A percentile compares a stretch with the other conserved stretches of the same genome.
Evolutionary conservation across 2,113 vertebrate species (phyloP).

Genomic region (Thermophis baileyi): DNA sequence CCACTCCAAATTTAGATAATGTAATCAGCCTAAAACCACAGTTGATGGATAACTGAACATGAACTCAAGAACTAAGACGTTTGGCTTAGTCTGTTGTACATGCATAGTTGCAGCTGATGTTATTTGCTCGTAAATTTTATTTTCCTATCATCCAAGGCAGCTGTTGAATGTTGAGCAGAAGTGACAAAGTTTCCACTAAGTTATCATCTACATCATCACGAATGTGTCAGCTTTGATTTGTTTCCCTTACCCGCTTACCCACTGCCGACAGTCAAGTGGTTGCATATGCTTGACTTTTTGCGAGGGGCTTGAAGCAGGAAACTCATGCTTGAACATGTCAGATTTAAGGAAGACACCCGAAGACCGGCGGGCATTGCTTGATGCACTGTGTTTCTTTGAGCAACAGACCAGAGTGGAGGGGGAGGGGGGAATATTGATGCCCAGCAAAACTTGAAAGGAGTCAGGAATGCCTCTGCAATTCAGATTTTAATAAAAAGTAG

Average conservation of each 20-base stretch:
- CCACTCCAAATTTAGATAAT: neutral
- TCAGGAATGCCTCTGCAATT: neutral
- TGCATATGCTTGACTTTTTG: neutral
- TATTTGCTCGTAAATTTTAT: neutral
- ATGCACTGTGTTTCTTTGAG: neutral
- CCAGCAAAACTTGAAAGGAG: neutral
- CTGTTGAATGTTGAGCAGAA: neutral
- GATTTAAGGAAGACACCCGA: neutral
- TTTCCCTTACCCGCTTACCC: neutral
- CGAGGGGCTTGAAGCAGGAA: neutral
- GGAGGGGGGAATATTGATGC: neutral
- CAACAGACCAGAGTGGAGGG: neutral
- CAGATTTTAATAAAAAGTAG: neutral
- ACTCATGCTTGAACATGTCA: neutral
- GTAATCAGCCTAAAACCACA: neutral
- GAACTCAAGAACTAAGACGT: neutral
- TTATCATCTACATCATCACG: neutral
- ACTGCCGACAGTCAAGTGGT: neutral
- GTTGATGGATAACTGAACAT: neutral
- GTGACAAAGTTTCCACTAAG: neutral
- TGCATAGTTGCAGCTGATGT: neutral
- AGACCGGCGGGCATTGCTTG: neutral
- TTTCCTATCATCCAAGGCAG: neutral
- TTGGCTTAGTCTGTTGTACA: neutral
- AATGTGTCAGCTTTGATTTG: neutral